Conservation (phyloP, 2,113 vertebrate genomes). For the Paramisgurnus dabryanus region DNA sequence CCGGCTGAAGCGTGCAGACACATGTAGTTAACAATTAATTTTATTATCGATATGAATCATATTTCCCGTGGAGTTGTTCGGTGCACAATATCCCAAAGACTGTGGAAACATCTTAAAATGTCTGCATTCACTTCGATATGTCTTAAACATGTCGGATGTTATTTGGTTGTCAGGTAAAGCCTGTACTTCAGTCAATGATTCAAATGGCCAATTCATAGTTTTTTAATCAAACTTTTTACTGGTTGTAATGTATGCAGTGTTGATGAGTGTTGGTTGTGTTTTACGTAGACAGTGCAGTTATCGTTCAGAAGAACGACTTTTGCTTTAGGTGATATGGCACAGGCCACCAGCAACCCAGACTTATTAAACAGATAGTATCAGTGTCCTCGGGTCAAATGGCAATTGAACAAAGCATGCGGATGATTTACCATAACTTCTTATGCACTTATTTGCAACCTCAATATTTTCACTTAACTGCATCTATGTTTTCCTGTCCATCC, state of each 20-base stretch:
- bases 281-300: slow-evolving; percentile 41
- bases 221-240: slow-evolving; percentile 53
- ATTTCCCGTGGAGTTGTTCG: not conserved
- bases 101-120: slow-evolving; percentile 20
- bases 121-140: not conserved
- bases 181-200: not conserved
- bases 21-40: slow-evolving; percentile 38
- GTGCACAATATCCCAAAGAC: slow-evolving; percentile 14
- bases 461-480: slow-evolving; percentile 33
- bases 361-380: slow-evolving; percentile 75
- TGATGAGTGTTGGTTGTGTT: not conserved
- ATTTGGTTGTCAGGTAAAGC: not conserved
- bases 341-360: slow-evolving; percentile 59
- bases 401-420: slow-evolving; percentile 63
- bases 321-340: slow-evolving; percentile 65
- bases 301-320: slow-evolving; percentile 60
- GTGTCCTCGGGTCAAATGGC: slow-evolving; percentile 63
- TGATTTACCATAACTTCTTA: slow-evolving; percentile 41
- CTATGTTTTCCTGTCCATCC: slow-evolving; percentile 47
- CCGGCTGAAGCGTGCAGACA: slow-evolving; percentile 12
- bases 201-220: not conserved
- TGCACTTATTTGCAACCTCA: slow-evolving; percentile 34
- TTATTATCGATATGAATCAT: slow-evolving; percentile 19
- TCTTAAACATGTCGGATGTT: too few species aligned
- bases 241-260: slow-evolving; percentile 54